Base-by-base conservation (phyloP, 2,797 vertebrate genomes). In the Sarcoramphus papa region DNA sequence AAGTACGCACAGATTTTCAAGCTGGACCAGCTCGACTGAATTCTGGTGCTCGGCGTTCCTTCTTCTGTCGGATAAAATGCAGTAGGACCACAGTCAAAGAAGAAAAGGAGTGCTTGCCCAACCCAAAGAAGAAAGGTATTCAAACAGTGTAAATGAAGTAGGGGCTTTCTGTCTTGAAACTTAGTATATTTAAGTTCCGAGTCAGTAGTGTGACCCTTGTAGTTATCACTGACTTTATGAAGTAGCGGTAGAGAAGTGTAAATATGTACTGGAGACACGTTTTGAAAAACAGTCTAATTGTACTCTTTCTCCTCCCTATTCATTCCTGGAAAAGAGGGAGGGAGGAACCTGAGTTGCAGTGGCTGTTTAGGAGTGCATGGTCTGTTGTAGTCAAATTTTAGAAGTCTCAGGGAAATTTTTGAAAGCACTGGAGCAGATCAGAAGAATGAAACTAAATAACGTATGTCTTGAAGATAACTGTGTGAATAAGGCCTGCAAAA, bases 41-140 rank as follows among this genome's bases (percentile, higher is more conserved):
- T 96, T 98, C 99, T 8, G 99, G 99, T 9, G 99, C 99, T 35
- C 98, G 99, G 1, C 98, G 99, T 73, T 99, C 99, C 54, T 99
- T 99, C 97, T 99, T 99, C 98, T 99, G 99, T 90, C 98, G 99
- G 68, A 99, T 99, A 96, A 99, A 99, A 97, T 99, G 97, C 90
- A 99, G 98, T 96, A 98, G 98, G 96, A 89, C 97, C 50, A 92
- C 97, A 7, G 96, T 99, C 45, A 99, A 99, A 97, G 97, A 98
- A 86, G 99, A 99, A 85, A 98, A 98, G 57, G 98, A 98, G 80
- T 98, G 98, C 78, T 98, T 98, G 85, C 94, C 98, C n/a, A 97
- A 98, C 90, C 98, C 99, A 63, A 99, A 98, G 98, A 99, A 99
- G 98, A 99, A 99, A 99, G 99, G 99, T 99, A 96, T 88, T 89